A percentile compares a stretch with the other conserved stretches of the same genome.
Evolutionary conservation across 2,797 vertebrate genomes (phyloP).

Genomic region (Trachurus trachurus): DNA sequence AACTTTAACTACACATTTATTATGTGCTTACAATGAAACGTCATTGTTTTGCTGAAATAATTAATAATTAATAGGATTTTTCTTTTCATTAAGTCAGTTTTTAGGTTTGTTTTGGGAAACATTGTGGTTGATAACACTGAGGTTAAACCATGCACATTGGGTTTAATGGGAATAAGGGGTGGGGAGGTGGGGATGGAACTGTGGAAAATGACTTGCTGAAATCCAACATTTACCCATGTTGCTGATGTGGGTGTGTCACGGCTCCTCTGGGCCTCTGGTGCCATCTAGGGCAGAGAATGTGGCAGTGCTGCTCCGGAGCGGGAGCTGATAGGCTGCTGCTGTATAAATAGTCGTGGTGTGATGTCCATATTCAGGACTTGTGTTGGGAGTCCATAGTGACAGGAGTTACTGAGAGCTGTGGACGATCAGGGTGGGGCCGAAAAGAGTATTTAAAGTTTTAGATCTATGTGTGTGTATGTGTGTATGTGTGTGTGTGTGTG

Average conservation of each 20-base stretch:
- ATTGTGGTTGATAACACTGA: not conserved
- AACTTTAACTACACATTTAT: not conserved
- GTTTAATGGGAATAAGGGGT: not conserved
- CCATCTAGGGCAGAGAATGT: conserved; percentile 88
- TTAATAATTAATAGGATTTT: not conserved
- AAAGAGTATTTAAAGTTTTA: conserved; percentile 83
- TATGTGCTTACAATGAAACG: not conserved
- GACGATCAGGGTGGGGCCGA: conserved; percentile 78
- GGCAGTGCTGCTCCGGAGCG: conserved; percentile 49
- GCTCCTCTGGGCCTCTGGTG: conserved; percentile 65
- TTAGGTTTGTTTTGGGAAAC: not conserved
- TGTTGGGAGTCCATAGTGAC: conserved; percentile 71
- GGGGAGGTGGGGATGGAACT: not conserved
- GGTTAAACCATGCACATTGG: not conserved
- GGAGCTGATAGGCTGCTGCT: conserved; percentile 74
- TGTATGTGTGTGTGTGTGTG: not conserved
- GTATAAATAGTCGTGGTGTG: conserved; percentile 88
- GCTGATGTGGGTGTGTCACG: conserved; percentile 80
- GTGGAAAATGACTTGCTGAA: conserved; percentile 38
- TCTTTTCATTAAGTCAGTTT: not conserved
- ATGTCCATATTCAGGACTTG: conserved; percentile 83
- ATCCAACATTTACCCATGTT: conserved; percentile 51
- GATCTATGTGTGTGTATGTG: conserved; percentile 41
- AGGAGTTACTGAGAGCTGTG: conserved; percentile 54
- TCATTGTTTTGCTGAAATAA: not conserved